phyloP scores from a whole-genome alignment of 2,888 invertebrate genomes.

The Campoplex nolae region DNA sequence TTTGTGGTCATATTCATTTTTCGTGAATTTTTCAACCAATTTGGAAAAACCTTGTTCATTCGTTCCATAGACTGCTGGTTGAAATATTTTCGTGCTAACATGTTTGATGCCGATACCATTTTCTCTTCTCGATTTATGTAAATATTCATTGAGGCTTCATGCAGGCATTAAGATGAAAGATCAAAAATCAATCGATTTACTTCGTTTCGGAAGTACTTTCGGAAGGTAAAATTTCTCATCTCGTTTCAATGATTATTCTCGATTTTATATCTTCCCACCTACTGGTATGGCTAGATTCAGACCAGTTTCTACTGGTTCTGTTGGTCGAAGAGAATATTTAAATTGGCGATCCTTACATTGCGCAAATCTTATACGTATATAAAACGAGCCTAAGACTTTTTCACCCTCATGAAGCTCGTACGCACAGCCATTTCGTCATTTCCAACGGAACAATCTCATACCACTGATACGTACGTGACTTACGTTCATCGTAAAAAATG shows the following conservation, averaged over 20 bases:
- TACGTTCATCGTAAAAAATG: constrained; percentile 54
- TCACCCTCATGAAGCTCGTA: neutral
- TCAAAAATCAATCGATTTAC: neutral
- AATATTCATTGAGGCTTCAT: neutral
- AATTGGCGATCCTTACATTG: no score
- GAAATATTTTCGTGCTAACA: neutral
- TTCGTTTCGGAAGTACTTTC: neutral
- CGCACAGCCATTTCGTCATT: constrained; percentile 43
- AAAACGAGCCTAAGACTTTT: neutral
- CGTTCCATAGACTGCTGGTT: constrained; percentile 1
- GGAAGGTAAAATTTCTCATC: neutral
- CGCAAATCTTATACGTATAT: neutral
- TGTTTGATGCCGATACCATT: neutral
- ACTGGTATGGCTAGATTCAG: neutral
- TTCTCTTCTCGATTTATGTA: neutral
- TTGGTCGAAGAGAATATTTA: neutral
- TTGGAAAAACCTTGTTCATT: neutral
- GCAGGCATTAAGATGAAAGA: neutral
- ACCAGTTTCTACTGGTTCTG: neutral
- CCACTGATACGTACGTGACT: constrained; percentile 58
- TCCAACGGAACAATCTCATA: constrained; percentile 41
- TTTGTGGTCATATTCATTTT: constrained; percentile 1
- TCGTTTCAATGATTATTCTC: constrained; percentile 6
- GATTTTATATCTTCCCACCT: neutral
- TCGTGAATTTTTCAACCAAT: constrained; percentile 14